Percentiles rank a stretch among this genome's conserved stretches.
These are phyloP conservation scores for Eutrigla gurnardus DNA, from an alignment of 2,797 vertebrate genomes.

Conservation along the genomic window DNA sequence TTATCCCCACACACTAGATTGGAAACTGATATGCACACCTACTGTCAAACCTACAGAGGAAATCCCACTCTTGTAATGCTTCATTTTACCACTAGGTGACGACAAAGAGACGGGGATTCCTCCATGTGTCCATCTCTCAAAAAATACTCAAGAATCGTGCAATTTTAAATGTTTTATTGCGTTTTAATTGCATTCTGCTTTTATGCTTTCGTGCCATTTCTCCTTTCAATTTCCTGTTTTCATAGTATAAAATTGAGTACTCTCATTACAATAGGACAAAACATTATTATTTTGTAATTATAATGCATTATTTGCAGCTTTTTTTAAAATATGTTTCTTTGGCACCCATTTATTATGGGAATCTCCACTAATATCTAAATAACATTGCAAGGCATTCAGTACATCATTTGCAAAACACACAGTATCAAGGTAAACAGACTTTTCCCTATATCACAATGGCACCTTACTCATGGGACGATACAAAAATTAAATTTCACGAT, in stretches of 20 bases:
- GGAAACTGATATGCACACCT: not conserved
- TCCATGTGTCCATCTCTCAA: not conserved
- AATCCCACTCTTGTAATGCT: constrained; percentile 22
- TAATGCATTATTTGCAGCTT: not conserved
- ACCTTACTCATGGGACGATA: no score
- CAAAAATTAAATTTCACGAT: no score
- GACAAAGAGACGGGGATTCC: constrained; percentile 16
- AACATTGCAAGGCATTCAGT: not conserved
- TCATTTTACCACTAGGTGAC: constrained; percentile 26
- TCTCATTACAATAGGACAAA: not conserved
- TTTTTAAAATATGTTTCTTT: not conserved
- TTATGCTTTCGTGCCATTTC: not conserved
- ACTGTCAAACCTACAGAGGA: not conserved
- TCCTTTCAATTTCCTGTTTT: not conserved
- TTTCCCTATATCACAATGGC: not conserved
- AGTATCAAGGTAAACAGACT: constrained; percentile 1
- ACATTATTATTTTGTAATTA: not conserved
- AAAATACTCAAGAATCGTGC: not conserved
- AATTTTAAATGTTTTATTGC: not conserved
- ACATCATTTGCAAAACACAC: not conserved
- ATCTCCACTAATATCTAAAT: not conserved
- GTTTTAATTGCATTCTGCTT: not conserved
- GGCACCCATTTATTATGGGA: not conserved
- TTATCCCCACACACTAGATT: not conserved
- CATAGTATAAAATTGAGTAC: not conserved